Conservation (phyloP, 2,113 vertebrate genomes). For the Brachypodius melanocephalos region DNA sequence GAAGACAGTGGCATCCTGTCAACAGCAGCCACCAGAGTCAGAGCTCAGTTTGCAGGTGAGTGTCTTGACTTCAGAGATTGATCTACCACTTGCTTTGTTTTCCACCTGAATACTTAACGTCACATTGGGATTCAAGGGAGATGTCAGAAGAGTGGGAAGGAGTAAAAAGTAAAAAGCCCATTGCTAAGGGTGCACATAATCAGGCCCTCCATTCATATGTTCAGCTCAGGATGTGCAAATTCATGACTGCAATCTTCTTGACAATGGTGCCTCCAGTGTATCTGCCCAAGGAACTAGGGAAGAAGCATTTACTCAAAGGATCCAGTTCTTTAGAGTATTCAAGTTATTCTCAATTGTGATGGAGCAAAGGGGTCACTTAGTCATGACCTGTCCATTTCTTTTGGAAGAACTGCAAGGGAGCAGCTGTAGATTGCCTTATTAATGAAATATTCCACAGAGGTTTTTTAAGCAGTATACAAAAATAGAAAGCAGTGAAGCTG, state of each 20-base stretch:
- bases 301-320: neutral
- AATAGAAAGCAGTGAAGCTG: neutral
- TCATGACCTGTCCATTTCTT: neutral
- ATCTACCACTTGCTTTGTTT: neutral
- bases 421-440: neutral
- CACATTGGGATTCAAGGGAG: fast-evolving
- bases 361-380: neutral
- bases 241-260: neutral
- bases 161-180: neutral
- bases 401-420: neutral
- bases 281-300: neutral
- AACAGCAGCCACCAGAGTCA: constrained; percentile 86
- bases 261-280: neutral
- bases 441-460: neutral
- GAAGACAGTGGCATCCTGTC: constrained; percentile 89
- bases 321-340: neutral
- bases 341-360: neutral
- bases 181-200: neutral
- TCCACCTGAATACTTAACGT: neutral
- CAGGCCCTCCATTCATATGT: neutral
- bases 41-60: constrained; percentile 84
- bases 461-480: neutral
- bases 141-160: neutral
- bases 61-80: neutral
- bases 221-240: neutral